These are phyloP conservation scores for Pseudomyrmex flavicornis DNA, from an alignment of 1,140 invertebrate genomes.

Conservation along the genomic window DNA sequence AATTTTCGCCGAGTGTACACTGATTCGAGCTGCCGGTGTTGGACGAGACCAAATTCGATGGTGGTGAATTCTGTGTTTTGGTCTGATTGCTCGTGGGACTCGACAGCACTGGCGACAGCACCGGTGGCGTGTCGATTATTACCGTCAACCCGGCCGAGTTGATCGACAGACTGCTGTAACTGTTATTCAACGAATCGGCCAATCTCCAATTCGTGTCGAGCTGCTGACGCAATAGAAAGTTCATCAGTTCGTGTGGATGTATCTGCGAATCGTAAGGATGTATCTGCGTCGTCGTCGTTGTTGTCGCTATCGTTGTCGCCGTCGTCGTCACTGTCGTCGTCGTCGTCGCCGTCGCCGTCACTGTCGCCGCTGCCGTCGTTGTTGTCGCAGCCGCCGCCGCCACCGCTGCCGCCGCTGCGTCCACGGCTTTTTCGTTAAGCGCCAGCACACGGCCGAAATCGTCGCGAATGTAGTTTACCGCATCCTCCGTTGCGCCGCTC, in stretches of 20 bases:
- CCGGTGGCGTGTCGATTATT: constrained; percentile 86
- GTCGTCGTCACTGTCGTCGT: no score
- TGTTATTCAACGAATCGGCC: constrained; percentile 84
- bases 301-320: no score
- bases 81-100: constrained; percentile 79
- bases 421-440: constrained; percentile 92
- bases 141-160: constrained; percentile 87
- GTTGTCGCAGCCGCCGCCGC: constrained; percentile 69
- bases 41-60: constrained; percentile 72
- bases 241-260: constrained; percentile 75
- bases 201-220: constrained; percentile 81
- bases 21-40: constrained; percentile 72
- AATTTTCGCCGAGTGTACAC: constrained; percentile 63
- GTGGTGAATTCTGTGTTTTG: constrained; percentile 77
- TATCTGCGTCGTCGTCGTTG: constrained; percentile 9
- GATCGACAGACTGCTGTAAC: constrained; percentile 86
- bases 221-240: constrained; percentile 82
- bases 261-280: constrained; percentile 71
- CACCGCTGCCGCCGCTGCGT: constrained; percentile 84
- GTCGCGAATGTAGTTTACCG: constrained; percentile 93
- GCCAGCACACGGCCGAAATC: constrained; percentile 91
- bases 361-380: no score
- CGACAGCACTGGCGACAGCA: constrained; percentile 80
- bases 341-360: no score
- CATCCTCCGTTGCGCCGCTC: constrained; percentile 94